phyloP scores from a whole-genome alignment of 2,797 vertebrate species.

The Onychomys arenicola region DNA sequence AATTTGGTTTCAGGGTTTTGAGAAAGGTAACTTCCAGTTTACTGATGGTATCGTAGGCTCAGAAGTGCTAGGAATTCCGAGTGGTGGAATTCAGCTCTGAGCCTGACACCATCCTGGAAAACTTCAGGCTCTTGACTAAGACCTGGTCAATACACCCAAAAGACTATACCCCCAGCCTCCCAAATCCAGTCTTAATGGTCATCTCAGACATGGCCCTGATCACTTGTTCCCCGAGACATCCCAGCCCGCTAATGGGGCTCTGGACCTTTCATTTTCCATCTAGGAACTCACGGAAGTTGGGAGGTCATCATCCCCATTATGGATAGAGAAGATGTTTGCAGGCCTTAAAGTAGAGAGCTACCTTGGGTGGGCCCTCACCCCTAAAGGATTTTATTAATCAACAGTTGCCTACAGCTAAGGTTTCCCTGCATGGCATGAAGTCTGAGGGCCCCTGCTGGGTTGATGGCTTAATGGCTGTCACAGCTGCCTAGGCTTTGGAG shows the following conservation, averaged over 20 bases:
- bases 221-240: background rate
- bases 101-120: background rate
- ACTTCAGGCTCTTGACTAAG: background rate
- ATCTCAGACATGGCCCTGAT: background rate
- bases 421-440: background rate
- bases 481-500: background rate
- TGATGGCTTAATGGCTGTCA: background rate
- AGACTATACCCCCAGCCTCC: background rate
- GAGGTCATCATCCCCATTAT: background rate
- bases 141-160: background rate
- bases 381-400: background rate
- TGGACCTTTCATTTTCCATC: background rate
- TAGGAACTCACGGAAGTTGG: background rate
- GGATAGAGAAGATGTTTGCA: background rate
- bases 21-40: background rate
- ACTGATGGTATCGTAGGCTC: background rate
- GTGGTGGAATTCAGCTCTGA: background rate
- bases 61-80: background rate
- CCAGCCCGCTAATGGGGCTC: background rate
- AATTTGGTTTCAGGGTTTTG: background rate
- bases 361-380: background rate
- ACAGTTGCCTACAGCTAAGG: background rate
- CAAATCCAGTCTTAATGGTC: background rate
- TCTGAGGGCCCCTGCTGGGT: constrained; percentile 16
- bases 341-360: background rate